A percentile compares a stretch with the other conserved stretches of the same genome.
phyloP scores from a whole-genome alignment of 1,140 invertebrate genomes.

The Drosophila nasuta region DNA sequence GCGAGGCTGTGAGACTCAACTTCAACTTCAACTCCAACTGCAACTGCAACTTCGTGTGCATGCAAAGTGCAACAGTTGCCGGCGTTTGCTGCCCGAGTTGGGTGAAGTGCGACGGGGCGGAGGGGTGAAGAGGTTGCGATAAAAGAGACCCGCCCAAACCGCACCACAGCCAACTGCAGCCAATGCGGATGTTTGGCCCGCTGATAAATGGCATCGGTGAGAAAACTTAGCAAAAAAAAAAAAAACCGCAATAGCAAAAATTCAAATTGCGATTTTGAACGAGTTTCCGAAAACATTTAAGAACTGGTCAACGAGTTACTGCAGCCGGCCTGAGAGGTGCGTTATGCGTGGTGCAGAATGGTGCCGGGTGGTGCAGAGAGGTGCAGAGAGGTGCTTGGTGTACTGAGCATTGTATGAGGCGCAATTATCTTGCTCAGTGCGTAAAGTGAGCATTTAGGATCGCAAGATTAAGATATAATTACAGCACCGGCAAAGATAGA shows the following conservation, averaged over 20 bases:
- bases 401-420: background rate
- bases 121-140: background rate
- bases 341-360: background rate
- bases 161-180: slow-evolving; percentile 28
- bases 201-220: slow-evolving; percentile 30
- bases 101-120: background rate
- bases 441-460: slow-evolving; percentile 49
- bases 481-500: slow-evolving; percentile 7
- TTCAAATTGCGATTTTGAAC: slow-evolving; percentile 32
- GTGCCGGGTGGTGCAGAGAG: slow-evolving; percentile 12
- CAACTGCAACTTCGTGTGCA: slow-evolving; percentile 51
- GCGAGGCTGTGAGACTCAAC: slow-evolving; percentile 29
- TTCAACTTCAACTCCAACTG: slow-evolving; percentile 2
- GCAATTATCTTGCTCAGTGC: slow-evolving; percentile 41
- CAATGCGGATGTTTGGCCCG: slow-evolving; percentile 67
- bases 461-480: slow-evolving; percentile 60
- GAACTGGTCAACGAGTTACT: slow-evolving; percentile 34
- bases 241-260: background rate
- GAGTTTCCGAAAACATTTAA: slow-evolving; percentile 50
- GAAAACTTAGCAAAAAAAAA: slow-evolving; percentile 20
- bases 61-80: slow-evolving; percentile 57
- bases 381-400: slow-evolving; percentile 7
- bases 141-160: slow-evolving; percentile 40
- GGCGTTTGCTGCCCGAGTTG: background rate
- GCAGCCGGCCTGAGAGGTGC: background rate